Conservation (phyloP, 2,888 invertebrate species). For the Mamestra brassicae region DNA sequence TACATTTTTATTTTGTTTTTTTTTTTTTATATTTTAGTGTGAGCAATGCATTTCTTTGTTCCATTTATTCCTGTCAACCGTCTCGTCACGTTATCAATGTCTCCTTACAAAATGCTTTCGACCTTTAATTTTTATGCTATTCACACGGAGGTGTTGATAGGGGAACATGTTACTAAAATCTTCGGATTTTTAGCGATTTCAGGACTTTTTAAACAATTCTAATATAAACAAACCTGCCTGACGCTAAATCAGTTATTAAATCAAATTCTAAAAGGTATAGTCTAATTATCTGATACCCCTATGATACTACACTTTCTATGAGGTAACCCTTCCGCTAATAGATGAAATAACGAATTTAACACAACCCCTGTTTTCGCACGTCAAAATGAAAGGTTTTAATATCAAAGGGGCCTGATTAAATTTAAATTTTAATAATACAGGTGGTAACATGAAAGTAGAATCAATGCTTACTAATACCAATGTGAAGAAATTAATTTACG, state of each 20-base stretch:
- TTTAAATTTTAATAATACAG: conserved; percentile 37
- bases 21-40: no score
- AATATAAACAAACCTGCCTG: not conserved
- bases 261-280: not conserved
- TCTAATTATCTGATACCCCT: not conserved
- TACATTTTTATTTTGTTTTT: no score
- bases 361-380: not conserved
- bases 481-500: conserved; percentile 29
- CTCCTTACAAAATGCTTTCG: no score
- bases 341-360: conserved; percentile 6
- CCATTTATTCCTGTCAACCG: no score
- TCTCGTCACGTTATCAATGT: no score
- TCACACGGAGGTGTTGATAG: no score
- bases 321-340: not conserved
- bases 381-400: conserved; percentile 7
- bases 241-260: not conserved
- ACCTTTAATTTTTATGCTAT: no score
- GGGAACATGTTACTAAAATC: no score
- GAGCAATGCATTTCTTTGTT: no score
- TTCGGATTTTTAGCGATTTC: not conserved
- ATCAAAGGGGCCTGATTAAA: conserved; percentile 39
- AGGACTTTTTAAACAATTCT: not conserved
- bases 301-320: not conserved
- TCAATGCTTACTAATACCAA: conserved; percentile 23
- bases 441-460: conserved; percentile 32